Conservation (phyloP, 30 jellyfish, hydroid and myxozoan genomes). For the Turritopsis rubra region DNA sequence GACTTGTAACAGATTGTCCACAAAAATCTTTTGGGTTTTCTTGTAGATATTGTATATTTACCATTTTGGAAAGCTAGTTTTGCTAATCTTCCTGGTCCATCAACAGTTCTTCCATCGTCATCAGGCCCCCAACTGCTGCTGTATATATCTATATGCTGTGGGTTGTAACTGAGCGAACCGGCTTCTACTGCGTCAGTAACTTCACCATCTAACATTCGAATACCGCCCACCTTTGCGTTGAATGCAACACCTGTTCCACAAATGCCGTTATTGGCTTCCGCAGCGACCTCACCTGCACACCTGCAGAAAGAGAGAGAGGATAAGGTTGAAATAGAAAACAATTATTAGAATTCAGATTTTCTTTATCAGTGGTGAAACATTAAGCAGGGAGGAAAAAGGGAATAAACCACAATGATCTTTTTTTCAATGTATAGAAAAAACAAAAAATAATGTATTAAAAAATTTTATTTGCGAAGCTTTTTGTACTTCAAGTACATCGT, state of each 20-base stretch:
- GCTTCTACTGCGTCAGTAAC: slow-evolving; percentile 98
- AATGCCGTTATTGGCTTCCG: slow-evolving; percentile 50
- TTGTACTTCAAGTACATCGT: too few relatives aligned
- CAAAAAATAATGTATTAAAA: too few relatives aligned
- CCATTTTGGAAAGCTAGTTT: slow-evolving; percentile 59
- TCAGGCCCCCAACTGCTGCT: slow-evolving; percentile 99
- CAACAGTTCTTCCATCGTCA: slow-evolving; percentile 93
- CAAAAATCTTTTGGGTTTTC: too few relatives aligned
- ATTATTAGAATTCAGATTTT: background rate
- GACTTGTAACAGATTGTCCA: too few relatives aligned
- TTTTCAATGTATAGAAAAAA: too few relatives aligned
- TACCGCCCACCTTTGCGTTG: slow-evolving; percentile 82
- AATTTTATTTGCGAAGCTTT: too few relatives aligned
- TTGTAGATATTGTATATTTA: too few relatives aligned
- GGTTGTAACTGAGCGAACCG: slow-evolving; percentile 64
- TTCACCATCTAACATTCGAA: slow-evolving; percentile 94
- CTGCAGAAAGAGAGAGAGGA: slow-evolving; percentile 47
- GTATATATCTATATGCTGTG: slow-evolving; percentile 75
- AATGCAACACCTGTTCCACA: slow-evolving; percentile 93
- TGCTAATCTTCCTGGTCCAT: slow-evolving; percentile 87
- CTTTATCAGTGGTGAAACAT: background rate
- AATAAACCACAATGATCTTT: too few relatives aligned
- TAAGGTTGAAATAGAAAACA: background rate
- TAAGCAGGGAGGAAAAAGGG: too few relatives aligned
- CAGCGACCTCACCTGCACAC: slow-evolving; percentile 98